Base-by-base conservation (phyloP, 2,888 invertebrate genomes). In the Drosophila nr. medialis region DNA sequence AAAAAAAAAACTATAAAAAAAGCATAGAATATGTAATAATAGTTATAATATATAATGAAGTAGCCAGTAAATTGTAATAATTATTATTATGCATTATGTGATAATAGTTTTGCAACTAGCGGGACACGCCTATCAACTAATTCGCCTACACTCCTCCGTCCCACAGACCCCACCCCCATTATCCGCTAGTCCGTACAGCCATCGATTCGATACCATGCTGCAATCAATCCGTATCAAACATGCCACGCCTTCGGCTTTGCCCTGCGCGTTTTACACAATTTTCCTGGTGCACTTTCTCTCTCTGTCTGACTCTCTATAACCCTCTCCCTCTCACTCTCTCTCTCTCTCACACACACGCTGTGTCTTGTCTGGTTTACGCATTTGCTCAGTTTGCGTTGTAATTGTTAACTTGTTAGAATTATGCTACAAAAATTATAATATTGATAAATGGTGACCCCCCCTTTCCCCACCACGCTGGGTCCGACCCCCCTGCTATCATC, bases 391-490 rank as follows among this genome's bases (percentile, higher is more conserved):
- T 51, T 63, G 34, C 38, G 30, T 59, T 58, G 55, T 78, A 60
- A 69, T 69, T 68, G 67, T 73, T 64, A 63, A 66, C 10, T 75
- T 59, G 36, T 71, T 74, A 77, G 68, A 83, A 85, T 83, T 83
- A 83, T 80, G 85, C 83, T 83, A 85, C 68, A 70, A 83, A 85
- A 83, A 75, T 75, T 70, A 65, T 66, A 83, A 81, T 81, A 83
- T 83, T 83, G 83, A 80, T 83, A 81, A 75, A 80, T 77, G 48
- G 77, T 62, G 53, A 54, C 54, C 18, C 30, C 13, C n/a, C 24
- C 34, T 7, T 45, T 13, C 4, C 13, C 1, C 45, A 24, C 2
- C 7, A 15, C 21, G 4, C 0, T 15, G 21, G 45, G 24, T 15
- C 7, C 15, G 24, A 24, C 8, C 21, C 8, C 40, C 18, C 27